Conservation (phyloP, 1,140 invertebrate genomes). For the Ephestia elutella region DNA sequence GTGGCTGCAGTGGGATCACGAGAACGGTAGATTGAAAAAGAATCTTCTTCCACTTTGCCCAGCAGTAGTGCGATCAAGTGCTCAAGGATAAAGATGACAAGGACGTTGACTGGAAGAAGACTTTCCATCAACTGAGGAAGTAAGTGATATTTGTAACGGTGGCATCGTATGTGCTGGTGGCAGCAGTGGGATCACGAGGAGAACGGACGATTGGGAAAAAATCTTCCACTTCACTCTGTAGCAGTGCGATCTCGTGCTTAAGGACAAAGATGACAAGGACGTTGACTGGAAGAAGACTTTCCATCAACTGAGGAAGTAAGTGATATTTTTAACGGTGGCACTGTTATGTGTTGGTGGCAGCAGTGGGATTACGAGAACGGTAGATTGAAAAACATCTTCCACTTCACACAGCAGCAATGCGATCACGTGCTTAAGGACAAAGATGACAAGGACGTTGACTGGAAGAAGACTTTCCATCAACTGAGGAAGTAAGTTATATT, state of each 20-base stretch:
- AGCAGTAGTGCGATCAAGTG: constrained; percentile 86
- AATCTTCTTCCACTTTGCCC: constrained; percentile 94
- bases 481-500: constrained; percentile 78
- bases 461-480: constrained; percentile 83
- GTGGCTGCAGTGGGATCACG: no score
- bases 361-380: no score
- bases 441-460: constrained; percentile 72
- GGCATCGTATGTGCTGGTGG: no score
- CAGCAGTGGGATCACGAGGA: no score
- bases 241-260: constrained; percentile 84
- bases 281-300: constrained; percentile 84
- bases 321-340: constrained; percentile 10
- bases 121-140: constrained; percentile 80
- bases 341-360: no score
- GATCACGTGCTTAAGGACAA: constrained; percentile 75
- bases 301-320: constrained; percentile 83
- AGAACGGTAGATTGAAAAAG: no score
- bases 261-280: constrained; percentile 36
- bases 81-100: constrained; percentile 47
- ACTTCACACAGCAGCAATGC: constrained; percentile 92
- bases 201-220: no score
- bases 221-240: constrained; percentile 92
- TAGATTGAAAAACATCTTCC: no score
- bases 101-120: constrained; percentile 80
- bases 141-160: no score